phyloP scores from a whole-genome alignment of 1,140 invertebrate genomes.

The Belonocnema kinseyi region DNA sequence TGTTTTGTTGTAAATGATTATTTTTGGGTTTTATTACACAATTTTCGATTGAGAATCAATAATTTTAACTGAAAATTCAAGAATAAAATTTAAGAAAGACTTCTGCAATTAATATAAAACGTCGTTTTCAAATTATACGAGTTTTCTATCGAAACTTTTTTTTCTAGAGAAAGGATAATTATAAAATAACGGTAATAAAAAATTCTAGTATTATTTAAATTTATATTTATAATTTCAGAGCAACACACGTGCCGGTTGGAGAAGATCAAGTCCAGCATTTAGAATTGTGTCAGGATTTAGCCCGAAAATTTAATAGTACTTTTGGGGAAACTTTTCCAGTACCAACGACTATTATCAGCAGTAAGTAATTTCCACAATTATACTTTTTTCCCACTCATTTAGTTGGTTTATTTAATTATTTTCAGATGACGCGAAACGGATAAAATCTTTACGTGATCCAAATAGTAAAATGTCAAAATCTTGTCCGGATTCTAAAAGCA shows the following conservation, averaged over 20 bases:
- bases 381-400: conserved; percentile 24
- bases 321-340: conserved; percentile 87
- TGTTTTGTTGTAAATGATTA: no score
- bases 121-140: no score
- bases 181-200: no score
- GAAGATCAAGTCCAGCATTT: conserved; percentile 96
- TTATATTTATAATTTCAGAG: conserved; percentile 74
- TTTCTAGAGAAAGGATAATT: no score
- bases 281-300: conserved; percentile 90
- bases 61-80: no score
- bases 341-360: conserved; percentile 81
- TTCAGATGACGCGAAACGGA: conserved; percentile 78
- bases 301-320: conserved; percentile 86
- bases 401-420: conserved; percentile 42
- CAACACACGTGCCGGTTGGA: conserved; percentile 95
- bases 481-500: conserved; percentile 84
- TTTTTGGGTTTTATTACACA: no score
- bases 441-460: conserved; percentile 90
- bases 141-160: no score
- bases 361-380: conserved; percentile 60
- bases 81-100: no score
- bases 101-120: no score
- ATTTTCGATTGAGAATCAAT: no score
- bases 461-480: conserved; percentile 99
- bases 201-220: no score